Percentiles rank a stretch among this genome's conserved stretches.
These are phyloP conservation scores for Sus scrofa DNA, from an alignment of 2,113 vertebrate species.

Conservation along the genomic window T2T-Sscrofa CM000830.6:106002001-106002500, in stretches of 20 bases:
- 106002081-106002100: too few relatives aligned
- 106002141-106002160: too few relatives aligned
- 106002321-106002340: neutral
- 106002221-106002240: slow-evolving; percentile 36
- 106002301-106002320: slow-evolving; percentile 1
- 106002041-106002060: too few relatives aligned
- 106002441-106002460: neutral
- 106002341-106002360: neutral
- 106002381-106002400: slow-evolving; percentile 1
- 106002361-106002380: slow-evolving; percentile 2
- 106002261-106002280: neutral
- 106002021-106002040: too few relatives aligned
- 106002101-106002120: too few relatives aligned
- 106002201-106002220: slow-evolving; percentile 10
- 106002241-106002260: slow-evolving; percentile 37
- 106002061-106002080: too few relatives aligned
- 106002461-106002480: slow-evolving; percentile 28
- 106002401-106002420: slow-evolving; percentile 1
- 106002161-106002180: too few relatives aligned
- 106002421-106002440: neutral
- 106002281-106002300: slow-evolving; percentile 4
- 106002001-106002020: too few relatives aligned
- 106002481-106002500: neutral
- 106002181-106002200: too few relatives aligned
- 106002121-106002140: too few relatives aligned